Base-by-base conservation (phyloP, 2,797 vertebrate species). In the Sebastiscus tertius region DNA sequence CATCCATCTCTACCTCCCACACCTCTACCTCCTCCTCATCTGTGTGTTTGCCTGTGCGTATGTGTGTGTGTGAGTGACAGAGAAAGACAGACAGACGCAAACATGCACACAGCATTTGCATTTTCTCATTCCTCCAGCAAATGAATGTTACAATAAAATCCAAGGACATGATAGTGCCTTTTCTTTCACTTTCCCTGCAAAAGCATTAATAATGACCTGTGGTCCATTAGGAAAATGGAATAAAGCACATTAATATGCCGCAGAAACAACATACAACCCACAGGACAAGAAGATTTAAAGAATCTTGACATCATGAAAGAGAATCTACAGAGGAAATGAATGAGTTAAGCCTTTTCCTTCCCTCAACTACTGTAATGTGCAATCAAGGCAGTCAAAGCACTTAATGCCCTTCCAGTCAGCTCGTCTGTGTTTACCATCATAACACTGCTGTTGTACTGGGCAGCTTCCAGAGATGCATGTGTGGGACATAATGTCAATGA, bases 1-100 rank as follows among this genome's bases (percentile, higher is more conserved):
- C 87, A 91, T 92, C 84, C 87, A 91, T 92, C 80, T 87, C 80
- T 87, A 63, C 88, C 92, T 89, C 91, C 93, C 56, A 92, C 90
- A 92, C 87, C 85, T 91, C 83, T 87, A 78, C 89, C 85, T 89
- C 92, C 90, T 88, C 89, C 85, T 88, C 80, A 81, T 82, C 78
- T 83, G 72, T 82, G 54, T 68, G 66, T 75, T 61, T 61, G 81
- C 64, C 34, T 46, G 58, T 54, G 69, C 82, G 77, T 81, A 81
- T 68, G 24, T 39, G 68, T 39, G 24, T 59, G 68, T 29, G 31
- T 70, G 49, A 55, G 46, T 84, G 82, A 82, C 86, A 82, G 77
- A 82, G 59, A 74, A 54, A 81, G 74, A 83, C 29, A 85, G 80
- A 84, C 72, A 78, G 74, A 82, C 64, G 79, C 56, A 79, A 75